Conservation (phyloP, 2,113 vertebrate species). For the Hippocampus abdominalis region DNA sequence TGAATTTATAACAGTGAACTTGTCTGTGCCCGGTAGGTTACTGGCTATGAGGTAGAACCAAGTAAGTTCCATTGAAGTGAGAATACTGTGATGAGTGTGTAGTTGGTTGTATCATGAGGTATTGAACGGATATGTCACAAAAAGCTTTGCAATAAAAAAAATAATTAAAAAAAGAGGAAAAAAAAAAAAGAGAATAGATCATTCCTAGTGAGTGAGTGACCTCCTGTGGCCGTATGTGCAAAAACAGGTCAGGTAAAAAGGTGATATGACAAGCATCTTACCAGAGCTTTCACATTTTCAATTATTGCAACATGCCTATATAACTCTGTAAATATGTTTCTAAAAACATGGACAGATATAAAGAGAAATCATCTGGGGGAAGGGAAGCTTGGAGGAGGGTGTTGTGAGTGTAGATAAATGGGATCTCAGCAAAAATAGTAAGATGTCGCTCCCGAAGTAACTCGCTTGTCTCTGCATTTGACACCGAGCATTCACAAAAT, state of each 20-base stretch:
- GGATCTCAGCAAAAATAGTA: slow-evolving; percentile 66
- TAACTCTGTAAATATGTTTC: slow-evolving; percentile 79
- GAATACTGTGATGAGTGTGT: slow-evolving; percentile 78
- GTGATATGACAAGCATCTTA: slow-evolving; percentile 80
- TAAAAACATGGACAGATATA: slow-evolving; percentile 76
- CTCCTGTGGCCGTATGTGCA: slow-evolving; percentile 73
- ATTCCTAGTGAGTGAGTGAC: slow-evolving; percentile 76
- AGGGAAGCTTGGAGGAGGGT: background rate
- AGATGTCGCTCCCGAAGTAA: slow-evolving; percentile 66
- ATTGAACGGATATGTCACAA: slow-evolving; percentile 75
- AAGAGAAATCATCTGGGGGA: slow-evolving; percentile 55
- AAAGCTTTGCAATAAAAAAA: slow-evolving; percentile 75
- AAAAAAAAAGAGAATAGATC: slow-evolving; percentile 66
- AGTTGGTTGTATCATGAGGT: slow-evolving; percentile 77
- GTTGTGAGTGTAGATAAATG: slow-evolving; percentile 68
- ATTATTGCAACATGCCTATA: slow-evolving; percentile 84
- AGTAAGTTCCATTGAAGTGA: slow-evolving; percentile 64
- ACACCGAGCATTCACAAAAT: slow-evolving; percentile 61
- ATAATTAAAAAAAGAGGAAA: slow-evolving; percentile 23
- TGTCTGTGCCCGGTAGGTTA: slow-evolving; percentile 70
- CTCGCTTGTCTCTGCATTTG: slow-evolving; percentile 67
- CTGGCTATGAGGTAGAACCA: slow-evolving; percentile 81
- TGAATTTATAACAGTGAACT: slow-evolving; percentile 55
- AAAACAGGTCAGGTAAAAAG: slow-evolving; percentile 79
- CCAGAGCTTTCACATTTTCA: slow-evolving; percentile 81